Evolutionary conservation across 2,113 vertebrate species (phyloP).

Genomic region (Atractosteus spatula): DNA sequence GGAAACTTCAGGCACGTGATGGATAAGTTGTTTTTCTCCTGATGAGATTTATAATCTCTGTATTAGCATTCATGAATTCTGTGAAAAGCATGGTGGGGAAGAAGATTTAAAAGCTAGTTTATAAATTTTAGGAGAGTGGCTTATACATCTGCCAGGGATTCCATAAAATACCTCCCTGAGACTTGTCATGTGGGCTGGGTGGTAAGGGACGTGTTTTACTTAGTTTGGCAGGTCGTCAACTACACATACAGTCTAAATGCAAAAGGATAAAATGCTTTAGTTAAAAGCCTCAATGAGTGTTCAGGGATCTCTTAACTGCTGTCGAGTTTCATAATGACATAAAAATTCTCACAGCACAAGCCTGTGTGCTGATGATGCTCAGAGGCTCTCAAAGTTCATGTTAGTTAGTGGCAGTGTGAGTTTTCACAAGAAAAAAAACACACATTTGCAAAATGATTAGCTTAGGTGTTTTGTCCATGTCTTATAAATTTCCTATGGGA

Average conservation of each 20-base stretch:
- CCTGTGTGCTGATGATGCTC: neutral
- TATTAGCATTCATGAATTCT: conserved; percentile 56
- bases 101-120: conserved; percentile 47
- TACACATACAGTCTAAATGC: conserved; percentile 39
- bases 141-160: conserved; percentile 45
- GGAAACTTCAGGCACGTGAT: conserved; percentile 15
- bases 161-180: conserved; percentile 51
- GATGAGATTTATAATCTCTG: conserved; percentile 44
- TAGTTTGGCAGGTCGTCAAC: conserved; percentile 37
- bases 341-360: neutral
- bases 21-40: conserved; percentile 19
- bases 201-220: neutral
- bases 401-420: too few species aligned
- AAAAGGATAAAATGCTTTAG: conserved; percentile 44
- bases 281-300: conserved; percentile 32
- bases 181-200: conserved; percentile 25
- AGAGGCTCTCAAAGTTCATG: conserved; percentile 8
- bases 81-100: conserved; percentile 27
- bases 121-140: conserved; percentile 48
- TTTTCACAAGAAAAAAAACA: neutral
- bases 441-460: conserved; percentile 20
- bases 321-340: conserved; percentile 35
- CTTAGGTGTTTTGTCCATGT: neutral
- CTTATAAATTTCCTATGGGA: conserved; percentile 31
- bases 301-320: conserved; percentile 21